Conservation (phyloP, 1,140 invertebrate genomes). For the Drosophila sucinea region DNA sequence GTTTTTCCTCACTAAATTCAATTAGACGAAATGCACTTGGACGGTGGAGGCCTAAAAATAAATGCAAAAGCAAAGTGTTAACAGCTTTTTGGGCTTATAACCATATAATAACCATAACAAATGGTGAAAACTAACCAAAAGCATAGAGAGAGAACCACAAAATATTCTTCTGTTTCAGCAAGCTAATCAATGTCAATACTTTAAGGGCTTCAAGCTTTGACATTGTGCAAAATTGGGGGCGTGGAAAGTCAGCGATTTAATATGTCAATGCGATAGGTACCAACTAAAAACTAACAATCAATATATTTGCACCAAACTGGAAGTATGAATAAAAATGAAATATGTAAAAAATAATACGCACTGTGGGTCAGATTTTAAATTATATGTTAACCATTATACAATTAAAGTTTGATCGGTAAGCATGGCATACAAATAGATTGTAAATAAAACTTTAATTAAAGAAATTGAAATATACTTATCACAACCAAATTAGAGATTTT, state of each 20-base stretch:
- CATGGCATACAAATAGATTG: too few species aligned
- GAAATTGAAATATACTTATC: too few species aligned
- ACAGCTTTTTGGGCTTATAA: constrained; percentile 69
- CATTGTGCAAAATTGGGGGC: constrained; percentile 51
- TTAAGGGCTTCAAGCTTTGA: constrained; percentile 59
- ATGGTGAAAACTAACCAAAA: constrained; percentile 29
- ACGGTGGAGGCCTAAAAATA: constrained; percentile 62
- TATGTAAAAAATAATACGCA: constrained; percentile 6
- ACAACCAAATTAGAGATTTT: too few species aligned
- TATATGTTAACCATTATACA: too few species aligned
- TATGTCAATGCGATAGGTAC: constrained; percentile 62
- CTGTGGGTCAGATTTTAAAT: background rate
- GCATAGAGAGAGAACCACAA: constrained; percentile 11
- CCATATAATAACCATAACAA: constrained; percentile 52
- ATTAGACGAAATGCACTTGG: constrained; percentile 50
- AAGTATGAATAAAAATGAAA: background rate
- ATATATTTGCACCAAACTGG: constrained; percentile 12
- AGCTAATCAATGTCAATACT: constrained; percentile 78
- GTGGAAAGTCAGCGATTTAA: constrained; percentile 52
- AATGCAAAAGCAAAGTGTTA: constrained; percentile 45
- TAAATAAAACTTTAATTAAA: too few species aligned
- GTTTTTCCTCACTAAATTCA: constrained; percentile 61
- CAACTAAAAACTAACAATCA: constrained; percentile 32
- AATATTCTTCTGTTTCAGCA: constrained; percentile 28
- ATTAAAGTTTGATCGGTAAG: too few species aligned